A percentile compares a stretch with the other conserved stretches of the same genome.
Evolutionary conservation across 2,888 invertebrate genomes (phyloP).

Genomic region (Acleris holmiana): DNA sequence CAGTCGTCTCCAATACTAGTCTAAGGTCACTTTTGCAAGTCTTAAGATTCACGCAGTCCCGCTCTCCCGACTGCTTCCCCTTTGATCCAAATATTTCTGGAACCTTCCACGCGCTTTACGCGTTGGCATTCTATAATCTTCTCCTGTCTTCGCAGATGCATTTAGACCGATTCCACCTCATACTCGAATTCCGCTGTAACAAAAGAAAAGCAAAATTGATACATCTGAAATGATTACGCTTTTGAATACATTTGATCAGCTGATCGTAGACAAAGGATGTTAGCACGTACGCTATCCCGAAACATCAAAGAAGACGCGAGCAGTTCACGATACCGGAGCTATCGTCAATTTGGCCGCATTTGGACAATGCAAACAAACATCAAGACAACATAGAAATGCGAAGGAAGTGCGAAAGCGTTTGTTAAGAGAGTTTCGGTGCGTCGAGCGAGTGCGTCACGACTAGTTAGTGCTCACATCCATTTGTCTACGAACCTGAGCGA

Average conservation of each 20-base stretch:
- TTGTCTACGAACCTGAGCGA: constrained; percentile 77
- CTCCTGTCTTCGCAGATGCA: constrained; percentile 66
- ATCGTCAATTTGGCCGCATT: constrained; percentile 37
- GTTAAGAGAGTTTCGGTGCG: constrained; percentile 46
- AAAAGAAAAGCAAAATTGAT: constrained; percentile 56
- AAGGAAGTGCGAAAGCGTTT: constrained; percentile 51
- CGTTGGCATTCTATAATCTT: constrained; percentile 33
- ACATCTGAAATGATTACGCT: background rate
- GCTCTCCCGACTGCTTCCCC: background rate
- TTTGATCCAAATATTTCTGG: background rate
- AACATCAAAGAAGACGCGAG: constrained; percentile 38
- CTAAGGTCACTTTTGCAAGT: constrained; percentile 35
- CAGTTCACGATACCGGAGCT: constrained; percentile 24
- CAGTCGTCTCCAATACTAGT: constrained; percentile 50
- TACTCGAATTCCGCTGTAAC: constrained; percentile 76
- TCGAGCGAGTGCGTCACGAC: constrained; percentile 43
- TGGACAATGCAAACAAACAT: constrained; percentile 5
- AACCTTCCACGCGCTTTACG: background rate
- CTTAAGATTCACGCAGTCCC: constrained; percentile 20
- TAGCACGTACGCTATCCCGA: constrained; percentile 49
- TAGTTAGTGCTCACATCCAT: constrained; percentile 76
- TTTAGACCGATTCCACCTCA: constrained; percentile 79
- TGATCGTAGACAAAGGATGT: constrained; percentile 77
- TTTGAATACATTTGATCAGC: constrained; percentile 19
- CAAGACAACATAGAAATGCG: constrained; percentile 22